These are phyloP conservation scores for Sisyra terminalis DNA, from an alignment of 2,888 invertebrate genomes.

Conservation along the genomic window DNA sequence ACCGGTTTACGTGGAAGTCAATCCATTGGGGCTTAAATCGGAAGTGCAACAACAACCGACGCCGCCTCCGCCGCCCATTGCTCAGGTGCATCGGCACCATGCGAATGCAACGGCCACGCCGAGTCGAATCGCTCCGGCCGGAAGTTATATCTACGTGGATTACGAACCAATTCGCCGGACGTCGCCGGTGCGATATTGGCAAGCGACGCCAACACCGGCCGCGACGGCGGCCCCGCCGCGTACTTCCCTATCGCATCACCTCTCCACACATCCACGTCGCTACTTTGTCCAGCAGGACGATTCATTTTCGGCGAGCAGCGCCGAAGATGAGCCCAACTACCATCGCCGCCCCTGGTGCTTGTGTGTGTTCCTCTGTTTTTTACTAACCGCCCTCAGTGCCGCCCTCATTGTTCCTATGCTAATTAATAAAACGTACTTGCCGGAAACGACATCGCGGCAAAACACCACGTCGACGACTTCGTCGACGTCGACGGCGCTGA, in stretches of 20 bases:
- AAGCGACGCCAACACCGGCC: slow-evolving; percentile 6
- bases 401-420: slow-evolving; percentile 38
- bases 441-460: slow-evolving; percentile 12
- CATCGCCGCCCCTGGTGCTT: slow-evolving; percentile 30
- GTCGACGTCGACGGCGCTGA: slow-evolving; percentile 15
- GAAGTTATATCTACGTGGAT: slow-evolving; percentile 5
- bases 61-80: neutral
- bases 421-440: slow-evolving; percentile 14
- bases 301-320: slow-evolving; percentile 23
- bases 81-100: neutral
- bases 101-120: slow-evolving; percentile 33
- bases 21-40: neutral
- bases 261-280: neutral
- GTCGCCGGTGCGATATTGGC: slow-evolving; percentile 7
- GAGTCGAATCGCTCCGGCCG: slow-evolving; percentile 30
- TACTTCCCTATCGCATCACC: neutral
- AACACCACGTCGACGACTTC: slow-evolving; percentile 28
- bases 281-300: slow-evolving; percentile 6
- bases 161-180: slow-evolving; percentile 19
- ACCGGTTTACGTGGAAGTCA: neutral
- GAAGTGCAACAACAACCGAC: neutral
- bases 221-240: slow-evolving; percentile 4
- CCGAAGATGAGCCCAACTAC: slow-evolving; percentile 32
- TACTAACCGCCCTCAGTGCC: slow-evolving; percentile 38
- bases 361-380: slow-evolving; percentile 39